Evolutionary conservation across 2,888 invertebrate genomes (phyloP), one percentile per base, ranked within the genome.

Genomic region (Pollenia labialis): DNA sequence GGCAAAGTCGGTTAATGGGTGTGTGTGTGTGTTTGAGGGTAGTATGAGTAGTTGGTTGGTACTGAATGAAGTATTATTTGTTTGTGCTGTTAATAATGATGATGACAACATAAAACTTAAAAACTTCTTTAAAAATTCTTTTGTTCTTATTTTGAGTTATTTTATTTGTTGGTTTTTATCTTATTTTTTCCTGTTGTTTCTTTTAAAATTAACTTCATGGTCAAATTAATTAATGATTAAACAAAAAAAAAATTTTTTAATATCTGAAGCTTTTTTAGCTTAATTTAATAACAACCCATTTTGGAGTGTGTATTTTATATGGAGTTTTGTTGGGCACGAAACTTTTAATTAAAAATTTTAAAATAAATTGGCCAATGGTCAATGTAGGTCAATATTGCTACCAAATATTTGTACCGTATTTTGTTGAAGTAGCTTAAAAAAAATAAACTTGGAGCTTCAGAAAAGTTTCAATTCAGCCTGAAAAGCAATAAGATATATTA

Each of bases 131-230:
- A 12, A 79, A 66, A 60, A 69, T 50, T 81, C 72, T 77, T 69
- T 81, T 64, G 48, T 76, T 58, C 16, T 56, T 48, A n/a, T 44
- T 69, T 10, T 42, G 32, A 23, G 12, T 18, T 18, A 14, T 40
- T 64, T 46, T 7, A 4, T 23, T 54, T 60, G 23, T 23, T 23
- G 23, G 23, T 23, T 23, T 23, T 23, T 23, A 2, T 23, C 23
- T 23, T 23, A 23, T 23, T 23, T 56, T 56, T 44, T 54, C 56
- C 9, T 50, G 11, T 16, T 66, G 72, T 72, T 79, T 72, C 9
- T 50, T 42, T n/a, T n/a, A 80, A 60, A 84, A 85, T 85, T 69
- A 80, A 62, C 62, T 80, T 76, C 64, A 76, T 81, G 85, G 85
- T 50, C 76, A 85, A 75, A 81, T 54, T 58, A 76, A 50, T 80